Base-by-base conservation (phyloP, 2,888 invertebrate genomes). In the Eilema griseolum region DNA sequence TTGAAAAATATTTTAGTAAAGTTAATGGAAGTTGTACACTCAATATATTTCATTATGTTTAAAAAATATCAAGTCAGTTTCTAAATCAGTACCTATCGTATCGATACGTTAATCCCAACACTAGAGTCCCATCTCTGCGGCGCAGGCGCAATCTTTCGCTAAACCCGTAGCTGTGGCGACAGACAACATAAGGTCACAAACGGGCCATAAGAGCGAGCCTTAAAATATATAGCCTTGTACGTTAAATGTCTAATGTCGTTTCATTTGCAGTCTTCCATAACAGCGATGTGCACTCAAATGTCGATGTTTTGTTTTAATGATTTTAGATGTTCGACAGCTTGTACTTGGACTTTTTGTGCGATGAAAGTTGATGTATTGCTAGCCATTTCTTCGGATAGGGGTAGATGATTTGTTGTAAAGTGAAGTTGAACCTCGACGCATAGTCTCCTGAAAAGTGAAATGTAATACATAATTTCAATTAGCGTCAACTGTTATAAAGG, bases 111-210 rank as follows among this genome's bases (percentile, higher is more conserved):
- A 71, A 26, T n/a, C 33, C 56, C 80, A 82, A 73, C 81, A 72
- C 78, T 83, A 76, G 10, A 3, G 12, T 66, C 71, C 67, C 83
- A 83, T 73, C 76, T 65, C 71, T 73, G 72, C 33, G 62, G 70
- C 81, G 81, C 87, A 83, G 84, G 89, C 88, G 90, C 91, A 91
- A 92, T 91, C 92, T 90, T 87, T 90, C 90, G 90, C 89, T 89
- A 88, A 92, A 88, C 89, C 89, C 90, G 90, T 90, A 87, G 91
- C 89, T 88, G 86, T 88, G 91, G 91, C 91, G 93, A 93, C 92
- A 92, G 92, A 91, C 91, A 90, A 92, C 92, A 92, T 91, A 93
- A 92, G 95, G 93, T 94, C 94, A 93, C 90, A 92, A 90, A 89
- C 90, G 88, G 92, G 85, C 91, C 89, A 89, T 91, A 90, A 90